These are phyloP conservation scores for Meriones psammophilus DNA, from an alignment of 2,797 vertebrate species.

Conservation along the genomic window DNA sequence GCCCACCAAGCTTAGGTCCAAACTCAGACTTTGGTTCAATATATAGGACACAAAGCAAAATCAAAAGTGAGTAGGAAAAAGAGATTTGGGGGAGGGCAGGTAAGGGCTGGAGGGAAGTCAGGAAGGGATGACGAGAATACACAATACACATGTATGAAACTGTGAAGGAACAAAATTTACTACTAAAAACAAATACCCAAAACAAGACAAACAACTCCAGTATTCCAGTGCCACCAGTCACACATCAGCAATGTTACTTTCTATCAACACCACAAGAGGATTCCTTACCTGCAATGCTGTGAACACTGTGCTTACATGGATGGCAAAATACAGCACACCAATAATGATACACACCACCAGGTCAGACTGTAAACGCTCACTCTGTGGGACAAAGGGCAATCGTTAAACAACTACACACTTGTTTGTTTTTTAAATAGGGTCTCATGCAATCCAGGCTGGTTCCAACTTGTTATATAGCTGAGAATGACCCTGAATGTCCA, in stretches of 20 bases:
- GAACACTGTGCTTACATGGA: slow-evolving; percentile 99
- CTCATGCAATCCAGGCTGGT: background rate
- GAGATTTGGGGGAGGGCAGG: background rate
- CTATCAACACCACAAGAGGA: background rate
- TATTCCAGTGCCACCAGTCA: slow-evolving; percentile 12
- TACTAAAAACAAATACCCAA: background rate
- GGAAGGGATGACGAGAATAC: background rate
- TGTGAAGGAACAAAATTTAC: background rate
- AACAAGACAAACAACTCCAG: background rate
- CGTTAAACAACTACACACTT: background rate
- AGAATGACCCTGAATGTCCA: background rate
- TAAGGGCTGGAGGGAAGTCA: background rate
- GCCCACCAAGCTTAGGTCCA: background rate
- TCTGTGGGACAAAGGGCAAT: slow-evolving; percentile 89
- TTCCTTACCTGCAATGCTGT: slow-evolving; percentile 96
- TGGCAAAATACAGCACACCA: slow-evolving; percentile 98
- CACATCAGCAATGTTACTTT: slow-evolving; percentile 18
- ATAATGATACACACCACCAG: slow-evolving; percentile 97
- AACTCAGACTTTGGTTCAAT: background rate
- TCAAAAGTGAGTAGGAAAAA: background rate
- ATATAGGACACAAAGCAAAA: background rate
- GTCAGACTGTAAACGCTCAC: slow-evolving; percentile 97
- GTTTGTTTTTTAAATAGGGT: background rate
- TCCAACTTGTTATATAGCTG: background rate
- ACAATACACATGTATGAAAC: background rate